A percentile compares a stretch with the other conserved stretches of the same genome.
Conservation (phyloP, 2,888 invertebrate species). For the Lasioglossum marginatum region DNA sequence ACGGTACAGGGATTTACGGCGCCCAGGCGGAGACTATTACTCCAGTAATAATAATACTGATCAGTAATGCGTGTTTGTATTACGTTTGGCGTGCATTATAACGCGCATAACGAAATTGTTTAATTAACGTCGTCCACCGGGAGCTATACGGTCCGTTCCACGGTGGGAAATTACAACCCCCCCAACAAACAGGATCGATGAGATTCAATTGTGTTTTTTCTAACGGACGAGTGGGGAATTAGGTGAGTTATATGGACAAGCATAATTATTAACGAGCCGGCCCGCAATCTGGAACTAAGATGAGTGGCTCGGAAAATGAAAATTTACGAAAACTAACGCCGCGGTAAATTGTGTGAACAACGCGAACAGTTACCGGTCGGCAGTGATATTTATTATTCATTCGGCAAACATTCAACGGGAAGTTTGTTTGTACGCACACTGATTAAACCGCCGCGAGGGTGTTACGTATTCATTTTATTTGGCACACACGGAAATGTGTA, state of each 20-base stretch:
- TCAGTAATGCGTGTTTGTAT: not conserved
- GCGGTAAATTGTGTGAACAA: not conserved
- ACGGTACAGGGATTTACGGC: not conserved
- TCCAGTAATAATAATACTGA: not conserved
- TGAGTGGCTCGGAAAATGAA: not conserved
- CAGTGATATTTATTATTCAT: constrained; percentile 14
- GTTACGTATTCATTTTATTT: constrained; percentile 11
- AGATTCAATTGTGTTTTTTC: not conserved
- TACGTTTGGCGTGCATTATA: not conserved
- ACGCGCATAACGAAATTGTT: not conserved
- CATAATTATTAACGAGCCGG: not conserved
- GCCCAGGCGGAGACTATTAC: not conserved
- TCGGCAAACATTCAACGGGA: constrained; percentile 8
- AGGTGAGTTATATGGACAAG: not conserved
- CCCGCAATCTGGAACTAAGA: too few relatives aligned
- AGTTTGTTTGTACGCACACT: constrained; percentile 9
- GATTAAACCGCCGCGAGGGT: not conserved
- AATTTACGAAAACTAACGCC: not conserved
- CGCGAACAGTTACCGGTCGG: constrained; percentile 12
- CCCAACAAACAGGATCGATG: not conserved
- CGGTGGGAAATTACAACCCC: not conserved
- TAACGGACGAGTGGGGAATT: not conserved
- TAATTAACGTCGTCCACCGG: not conserved
- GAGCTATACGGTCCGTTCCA: not conserved
- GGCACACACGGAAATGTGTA: too few relatives aligned